These are phyloP conservation scores for Pachyseris speciosa DNA, from an alignment of 64 coral and sea anemone genomes.

Conservation along the genomic window DNA sequence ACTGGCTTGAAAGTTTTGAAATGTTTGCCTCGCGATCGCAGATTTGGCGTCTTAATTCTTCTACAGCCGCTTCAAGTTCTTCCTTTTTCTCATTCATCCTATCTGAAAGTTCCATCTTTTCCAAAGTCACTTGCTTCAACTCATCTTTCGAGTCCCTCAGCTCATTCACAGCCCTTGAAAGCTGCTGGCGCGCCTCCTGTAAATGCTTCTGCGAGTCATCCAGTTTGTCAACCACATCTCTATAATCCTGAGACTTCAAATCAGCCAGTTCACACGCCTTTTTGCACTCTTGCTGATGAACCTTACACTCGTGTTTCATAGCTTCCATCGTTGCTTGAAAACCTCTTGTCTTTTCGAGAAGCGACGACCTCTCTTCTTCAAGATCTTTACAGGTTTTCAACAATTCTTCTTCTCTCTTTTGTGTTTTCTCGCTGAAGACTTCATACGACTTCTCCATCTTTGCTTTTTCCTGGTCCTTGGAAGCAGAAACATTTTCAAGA, in stretches of 20 bases:
- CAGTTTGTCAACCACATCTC: constrained; percentile 81
- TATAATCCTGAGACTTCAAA: constrained; percentile 60
- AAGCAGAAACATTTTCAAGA: constrained; percentile 65
- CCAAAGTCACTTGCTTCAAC: background rate
- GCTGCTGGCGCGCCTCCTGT: constrained; percentile 48
- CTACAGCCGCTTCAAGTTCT: constrained; percentile 10
- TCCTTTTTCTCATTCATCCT: constrained; percentile 1
- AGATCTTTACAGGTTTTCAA: constrained; percentile 34
- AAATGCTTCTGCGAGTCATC: constrained; percentile 71
- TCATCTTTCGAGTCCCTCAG: constrained; percentile 18
- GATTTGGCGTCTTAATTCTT: constrained; percentile 10
- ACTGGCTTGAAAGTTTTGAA: constrained; percentile 25
- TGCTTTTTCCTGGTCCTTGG: constrained; percentile 63
- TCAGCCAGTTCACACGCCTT: constrained; percentile 88
- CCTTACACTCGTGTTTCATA: constrained; percentile 29
- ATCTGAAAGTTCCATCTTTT: background rate
- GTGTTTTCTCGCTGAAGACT: constrained; percentile 33
- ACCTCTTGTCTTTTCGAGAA: constrained; percentile 45
- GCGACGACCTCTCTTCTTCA: constrained; percentile 17
- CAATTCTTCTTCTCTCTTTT: constrained; percentile 19
- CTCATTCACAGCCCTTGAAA: constrained; percentile 55
- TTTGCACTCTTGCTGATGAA: constrained; percentile 73
- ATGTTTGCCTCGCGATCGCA: background rate
- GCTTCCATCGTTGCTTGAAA: constrained; percentile 11
- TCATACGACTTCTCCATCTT: constrained; percentile 78